Evolutionary conservation across 1,140 invertebrate genomes (phyloP).

Genomic region (Dinothrombium tinctorium): DNA sequence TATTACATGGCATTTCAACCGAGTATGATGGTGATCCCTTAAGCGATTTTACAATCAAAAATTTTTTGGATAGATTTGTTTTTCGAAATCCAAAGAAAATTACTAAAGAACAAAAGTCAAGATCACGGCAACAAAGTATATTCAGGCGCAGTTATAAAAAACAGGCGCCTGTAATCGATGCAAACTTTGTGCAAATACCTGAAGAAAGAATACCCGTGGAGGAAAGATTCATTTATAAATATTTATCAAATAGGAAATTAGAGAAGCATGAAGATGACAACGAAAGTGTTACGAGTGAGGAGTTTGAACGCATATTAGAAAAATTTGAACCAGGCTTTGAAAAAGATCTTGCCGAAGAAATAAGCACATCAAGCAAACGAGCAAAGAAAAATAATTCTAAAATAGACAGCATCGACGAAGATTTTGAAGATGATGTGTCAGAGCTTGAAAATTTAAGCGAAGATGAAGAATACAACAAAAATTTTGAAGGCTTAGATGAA

Average conservation of each 20-base stretch:
- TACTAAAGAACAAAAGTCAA: slow-evolving; percentile 19
- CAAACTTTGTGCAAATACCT: slow-evolving; percentile 37
- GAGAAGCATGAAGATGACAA: slow-evolving; percentile 31
- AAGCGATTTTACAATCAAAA: slow-evolving; percentile 61
- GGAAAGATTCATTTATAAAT: slow-evolving; percentile 45
- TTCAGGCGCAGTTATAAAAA: neutral
- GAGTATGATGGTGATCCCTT: slow-evolving; percentile 74
- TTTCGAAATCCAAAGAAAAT: slow-evolving; percentile 81
- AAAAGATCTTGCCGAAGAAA: slow-evolving; percentile 10
- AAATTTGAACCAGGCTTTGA: slow-evolving; percentile 14
- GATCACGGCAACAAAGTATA: slow-evolving; percentile 4
- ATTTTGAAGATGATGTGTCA: slow-evolving; percentile 16
- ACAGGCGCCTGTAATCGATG: neutral
- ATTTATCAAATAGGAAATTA: slow-evolving; percentile 16
- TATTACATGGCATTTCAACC: slow-evolving; percentile 38
- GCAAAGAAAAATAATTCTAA: slow-evolving; percentile 7
- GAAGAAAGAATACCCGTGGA: slow-evolving; percentile 47
- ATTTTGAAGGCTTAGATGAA: slow-evolving; percentile 25
- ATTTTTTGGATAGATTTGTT: slow-evolving; percentile 80
- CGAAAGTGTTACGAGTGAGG: slow-evolving; percentile 61
- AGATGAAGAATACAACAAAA: slow-evolving; percentile 17
- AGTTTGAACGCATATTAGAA: slow-evolving; percentile 37
- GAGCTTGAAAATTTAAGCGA: slow-evolving; percentile 10
- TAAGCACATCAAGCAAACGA: slow-evolving; percentile 10
- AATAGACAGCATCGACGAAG: slow-evolving; percentile 14